Evolutionary conservation across 1,140 invertebrate genomes (phyloP).

Genomic region (Calosoma granatense): DNA sequence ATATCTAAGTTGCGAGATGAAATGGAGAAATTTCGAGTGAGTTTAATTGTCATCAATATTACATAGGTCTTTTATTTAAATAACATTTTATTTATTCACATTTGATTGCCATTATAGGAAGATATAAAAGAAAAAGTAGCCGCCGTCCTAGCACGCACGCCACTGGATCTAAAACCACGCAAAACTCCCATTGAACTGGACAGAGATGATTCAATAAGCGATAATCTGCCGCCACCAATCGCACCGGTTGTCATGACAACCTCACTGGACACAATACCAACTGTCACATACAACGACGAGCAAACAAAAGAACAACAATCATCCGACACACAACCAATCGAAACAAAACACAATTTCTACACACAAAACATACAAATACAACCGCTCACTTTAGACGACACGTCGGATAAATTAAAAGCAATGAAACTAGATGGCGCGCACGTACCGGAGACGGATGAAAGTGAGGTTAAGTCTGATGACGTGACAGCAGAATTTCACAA

Average conservation of each 20-base stretch:
- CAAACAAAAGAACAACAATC: constrained; percentile 11
- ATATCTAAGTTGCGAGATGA: constrained; percentile 50
- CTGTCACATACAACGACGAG: constrained; percentile 12
- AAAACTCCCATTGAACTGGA: constrained; percentile 53
- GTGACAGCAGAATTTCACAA: background rate
- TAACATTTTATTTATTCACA: constrained; percentile 31
- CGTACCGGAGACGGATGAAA: background rate
- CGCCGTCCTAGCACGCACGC: constrained; percentile 53
- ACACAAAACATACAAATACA: constrained; percentile 21
- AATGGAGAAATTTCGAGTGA: constrained; percentile 55
- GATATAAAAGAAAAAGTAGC: constrained; percentile 56
- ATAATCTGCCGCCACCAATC: constrained; percentile 30
- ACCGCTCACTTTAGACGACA: constrained; percentile 16
- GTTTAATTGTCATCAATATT: constrained; percentile 10
- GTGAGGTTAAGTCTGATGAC: background rate
- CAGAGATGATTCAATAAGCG: constrained; percentile 35
- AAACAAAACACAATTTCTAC: constrained; percentile 21
- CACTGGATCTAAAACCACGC: constrained; percentile 57
- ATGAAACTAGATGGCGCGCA: constrained; percentile 22
- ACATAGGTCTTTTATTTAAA: no score
- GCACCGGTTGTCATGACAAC: constrained; percentile 26
- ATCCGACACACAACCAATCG: constrained; percentile 26
- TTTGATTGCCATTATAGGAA: no score
- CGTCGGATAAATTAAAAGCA: constrained; percentile 24
- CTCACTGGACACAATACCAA: constrained; percentile 8